phyloP scores from a whole-genome alignment of 1,140 invertebrate genomes.

The Philotrypesis tridentata region DNA sequence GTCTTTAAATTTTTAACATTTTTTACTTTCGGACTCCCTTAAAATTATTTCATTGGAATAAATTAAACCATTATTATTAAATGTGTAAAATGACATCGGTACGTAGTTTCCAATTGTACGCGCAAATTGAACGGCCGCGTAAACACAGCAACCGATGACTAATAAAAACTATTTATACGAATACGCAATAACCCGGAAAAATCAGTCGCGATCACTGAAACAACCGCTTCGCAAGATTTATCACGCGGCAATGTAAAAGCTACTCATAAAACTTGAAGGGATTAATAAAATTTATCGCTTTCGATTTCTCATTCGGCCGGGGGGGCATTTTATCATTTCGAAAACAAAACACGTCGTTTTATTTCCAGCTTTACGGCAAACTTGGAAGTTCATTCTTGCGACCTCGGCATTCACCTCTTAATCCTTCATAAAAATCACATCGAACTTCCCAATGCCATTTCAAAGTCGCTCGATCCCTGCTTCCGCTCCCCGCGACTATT shows the following conservation, averaged over 20 bases:
- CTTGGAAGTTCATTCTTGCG: not conserved
- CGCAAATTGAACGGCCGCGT: not conserved
- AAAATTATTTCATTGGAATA: no score
- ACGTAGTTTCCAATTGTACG: not conserved
- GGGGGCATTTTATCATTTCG: not conserved
- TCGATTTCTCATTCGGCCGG: not conserved
- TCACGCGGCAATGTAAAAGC: not conserved
- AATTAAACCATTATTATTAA: no score
- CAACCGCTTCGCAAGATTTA: not conserved
- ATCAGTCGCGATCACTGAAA: not conserved
- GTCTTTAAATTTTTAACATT: no score
- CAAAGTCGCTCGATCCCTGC: not conserved
- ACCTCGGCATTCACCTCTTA: not conserved
- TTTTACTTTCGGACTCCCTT: no score
- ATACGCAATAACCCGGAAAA: not conserved
- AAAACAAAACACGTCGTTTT: not conserved
- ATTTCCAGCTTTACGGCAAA: not conserved
- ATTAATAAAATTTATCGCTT: not conserved
- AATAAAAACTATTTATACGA: not conserved
- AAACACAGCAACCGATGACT: not conserved
- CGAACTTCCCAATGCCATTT: not conserved
- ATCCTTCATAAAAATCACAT: constrained; percentile 1
- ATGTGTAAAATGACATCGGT: not conserved
- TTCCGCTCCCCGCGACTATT: not conserved
- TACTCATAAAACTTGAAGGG: not conserved